These are phyloP conservation scores for Watsonalla binaria DNA, from an alignment of 2,888 invertebrate species.

Conservation along the genomic window DNA sequence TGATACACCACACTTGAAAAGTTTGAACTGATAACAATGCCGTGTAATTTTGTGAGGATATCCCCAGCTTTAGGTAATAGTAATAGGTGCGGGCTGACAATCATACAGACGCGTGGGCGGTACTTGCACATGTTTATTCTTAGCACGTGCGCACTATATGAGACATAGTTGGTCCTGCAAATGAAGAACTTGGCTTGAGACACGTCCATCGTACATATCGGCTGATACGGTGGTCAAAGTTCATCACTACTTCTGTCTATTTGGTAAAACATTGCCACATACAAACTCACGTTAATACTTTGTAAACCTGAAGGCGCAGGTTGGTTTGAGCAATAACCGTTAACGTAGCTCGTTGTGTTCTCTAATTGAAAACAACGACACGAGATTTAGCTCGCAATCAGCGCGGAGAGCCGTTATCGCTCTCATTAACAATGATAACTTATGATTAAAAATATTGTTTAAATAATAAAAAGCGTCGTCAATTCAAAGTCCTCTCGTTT, in stretches of 20 bases:
- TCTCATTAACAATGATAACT: neutral
- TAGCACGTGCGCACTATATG: conserved; percentile 59
- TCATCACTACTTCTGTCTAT: conserved; percentile 8
- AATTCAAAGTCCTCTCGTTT: too few species aligned
- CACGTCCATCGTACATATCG: conserved; percentile 5
- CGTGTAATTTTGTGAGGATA: neutral
- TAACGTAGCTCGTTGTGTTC: conserved; percentile 1
- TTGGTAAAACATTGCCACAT: conserved; percentile 16
- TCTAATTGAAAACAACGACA: conserved; percentile 3
- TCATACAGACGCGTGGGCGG: conserved; percentile 19
- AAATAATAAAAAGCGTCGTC: neutral
- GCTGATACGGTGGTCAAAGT: neutral
- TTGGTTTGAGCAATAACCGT: conserved; percentile 1
- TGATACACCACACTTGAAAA: too few species aligned
- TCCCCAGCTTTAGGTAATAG: conserved; percentile 1
- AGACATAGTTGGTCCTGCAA: conserved; percentile 53
- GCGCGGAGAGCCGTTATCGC: neutral
- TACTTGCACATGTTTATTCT: conserved; percentile 32
- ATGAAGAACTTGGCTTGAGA: conserved; percentile 40
- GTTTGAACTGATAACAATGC: neutral
- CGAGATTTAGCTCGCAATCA: conserved; percentile 1
- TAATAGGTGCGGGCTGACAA: conserved; percentile 30
- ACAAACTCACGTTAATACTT: neutral
- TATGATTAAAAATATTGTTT: neutral
- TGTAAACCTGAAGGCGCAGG: neutral